Base-by-base conservation (phyloP, 2,113 vertebrate genomes). In the Orycteropus afer region DNA sequence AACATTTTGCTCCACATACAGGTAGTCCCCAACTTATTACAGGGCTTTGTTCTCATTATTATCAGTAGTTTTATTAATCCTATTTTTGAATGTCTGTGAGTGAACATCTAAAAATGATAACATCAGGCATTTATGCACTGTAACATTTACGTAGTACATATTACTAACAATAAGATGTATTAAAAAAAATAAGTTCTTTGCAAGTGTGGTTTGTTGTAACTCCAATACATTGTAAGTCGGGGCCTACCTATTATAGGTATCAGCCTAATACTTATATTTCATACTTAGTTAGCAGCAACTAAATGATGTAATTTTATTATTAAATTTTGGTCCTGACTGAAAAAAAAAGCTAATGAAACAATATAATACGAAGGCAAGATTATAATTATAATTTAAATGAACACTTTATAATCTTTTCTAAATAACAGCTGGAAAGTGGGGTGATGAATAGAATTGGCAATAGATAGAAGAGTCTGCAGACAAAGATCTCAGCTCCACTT, bases 351-450 rank as follows among this genome's bases (percentile, higher is more conserved):
- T 89, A 40, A 65, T 85, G 13, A 73, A 85, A 83, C 10, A 76
- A 67, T 63, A 57, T 67, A 74, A 73, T 87, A 69, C 14, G 40
- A 76, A 82, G 76, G 25, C 22, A 82, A 47, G 7, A 45, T 37
- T 90, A 53, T 74, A 34, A 86, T 81, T 86, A 81, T n/a, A 49
- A 76, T 42, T 61, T 92, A 91, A 87, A 71, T 71, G 20, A 81
- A 7, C 22, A 80, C 12, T 37, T 91, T 57, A 61, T 80, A 53
- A 32, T 40, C 6, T 37, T 79, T 83, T 88, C 51, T 79, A 55
- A 57, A 45, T 91, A n/a, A n/a, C n/a, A 85, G 23, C 20, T 51
- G 73, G 79, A 49, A 82, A 93, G 23, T n/a, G 53, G 29, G 3
- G 32, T 81, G 7, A 47, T 69, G 17, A 77, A 32, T 77, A 81